Percentiles rank a stretch among this genome's conserved stretches.
Conservation (phyloP, 2,888 invertebrate genomes). For the Troilus luridus region DNA sequence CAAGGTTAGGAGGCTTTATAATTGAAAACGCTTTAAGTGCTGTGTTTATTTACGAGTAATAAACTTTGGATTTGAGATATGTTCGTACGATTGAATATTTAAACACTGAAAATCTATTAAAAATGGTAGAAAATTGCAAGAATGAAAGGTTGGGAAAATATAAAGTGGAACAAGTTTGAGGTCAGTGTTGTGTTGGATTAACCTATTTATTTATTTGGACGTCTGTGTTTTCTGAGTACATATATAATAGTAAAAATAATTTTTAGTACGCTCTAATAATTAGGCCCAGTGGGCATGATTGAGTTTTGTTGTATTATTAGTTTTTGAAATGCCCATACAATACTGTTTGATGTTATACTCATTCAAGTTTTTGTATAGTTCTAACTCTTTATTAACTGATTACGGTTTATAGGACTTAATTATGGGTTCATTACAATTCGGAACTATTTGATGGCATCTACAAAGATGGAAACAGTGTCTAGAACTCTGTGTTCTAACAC, state of each 20-base stretch:
- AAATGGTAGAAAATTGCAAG: constrained; percentile 14
- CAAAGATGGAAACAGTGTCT: constrained; percentile 53
- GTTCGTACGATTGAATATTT: not conserved
- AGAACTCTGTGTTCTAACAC: constrained; percentile 57
- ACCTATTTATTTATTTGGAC: constrained; percentile 64
- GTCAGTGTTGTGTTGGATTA: constrained; percentile 64
- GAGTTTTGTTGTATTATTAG: not conserved
- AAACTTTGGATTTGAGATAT: constrained; percentile 32
- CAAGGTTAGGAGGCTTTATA: constrained; percentile 63
- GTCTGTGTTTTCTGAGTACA: constrained; percentile 54
- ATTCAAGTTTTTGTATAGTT: not conserved
- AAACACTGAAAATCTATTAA: not conserved
- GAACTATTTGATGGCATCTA: constrained; percentile 43
- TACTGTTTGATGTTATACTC: not conserved
- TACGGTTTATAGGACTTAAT: not conserved
- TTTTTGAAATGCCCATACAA: not conserved
- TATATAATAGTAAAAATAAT: constrained; percentile 37
- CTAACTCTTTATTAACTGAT: not conserved
- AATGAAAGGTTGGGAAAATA: constrained; percentile 55
- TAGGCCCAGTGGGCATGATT: not conserved
- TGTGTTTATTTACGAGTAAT: constrained; percentile 52
- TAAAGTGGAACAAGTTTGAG: constrained; percentile 62
- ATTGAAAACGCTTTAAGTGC: constrained; percentile 62
- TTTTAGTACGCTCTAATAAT: constrained; percentile 10
- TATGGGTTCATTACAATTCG: constrained; percentile 14